Percentiles rank a stretch among this genome's conserved stretches.
Conservation (phyloP, 2,797 vertebrate genomes). For the Lophura swinhoii region DNA sequence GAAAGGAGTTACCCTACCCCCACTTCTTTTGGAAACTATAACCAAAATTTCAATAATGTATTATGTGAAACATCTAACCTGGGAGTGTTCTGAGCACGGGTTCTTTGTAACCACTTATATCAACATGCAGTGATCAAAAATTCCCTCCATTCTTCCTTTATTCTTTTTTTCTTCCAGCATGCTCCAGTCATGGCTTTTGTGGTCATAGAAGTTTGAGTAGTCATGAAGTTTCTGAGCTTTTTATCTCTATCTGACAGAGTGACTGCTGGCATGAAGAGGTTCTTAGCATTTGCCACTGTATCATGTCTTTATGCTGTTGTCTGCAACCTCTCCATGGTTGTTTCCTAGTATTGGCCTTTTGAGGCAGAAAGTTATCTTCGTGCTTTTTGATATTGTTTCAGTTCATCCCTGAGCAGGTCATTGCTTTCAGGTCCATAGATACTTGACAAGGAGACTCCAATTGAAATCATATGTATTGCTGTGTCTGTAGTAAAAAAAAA, state of each 20-base stretch:
- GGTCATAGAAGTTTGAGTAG: background rate
- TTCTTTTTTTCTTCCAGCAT: background rate
- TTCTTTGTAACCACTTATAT: background rate
- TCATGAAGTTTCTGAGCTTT: background rate
- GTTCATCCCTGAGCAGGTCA: fast-evolving
- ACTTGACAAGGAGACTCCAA: background rate
- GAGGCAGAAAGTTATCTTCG: background rate
- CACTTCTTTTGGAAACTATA: background rate
- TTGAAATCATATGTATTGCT: background rate
- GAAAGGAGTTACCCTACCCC: background rate
- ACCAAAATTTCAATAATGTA: background rate
- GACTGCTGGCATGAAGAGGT: background rate
- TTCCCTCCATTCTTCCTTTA: background rate
- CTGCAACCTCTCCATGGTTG: background rate
- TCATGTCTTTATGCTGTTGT: background rate
- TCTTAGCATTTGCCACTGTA: background rate
- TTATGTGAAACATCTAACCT: background rate
- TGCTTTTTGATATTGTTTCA: background rate
- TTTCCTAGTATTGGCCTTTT: background rate
- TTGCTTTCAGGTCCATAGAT: background rate
- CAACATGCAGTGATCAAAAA: background rate
- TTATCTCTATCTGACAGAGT: background rate
- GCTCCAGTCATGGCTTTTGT: background rate
- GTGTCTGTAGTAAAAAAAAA: background rate
- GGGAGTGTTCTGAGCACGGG: background rate